These are phyloP conservation scores for Chlorops oryzae DNA, from an alignment of 1,140 invertebrate species.

Conservation along the genomic window DNA sequence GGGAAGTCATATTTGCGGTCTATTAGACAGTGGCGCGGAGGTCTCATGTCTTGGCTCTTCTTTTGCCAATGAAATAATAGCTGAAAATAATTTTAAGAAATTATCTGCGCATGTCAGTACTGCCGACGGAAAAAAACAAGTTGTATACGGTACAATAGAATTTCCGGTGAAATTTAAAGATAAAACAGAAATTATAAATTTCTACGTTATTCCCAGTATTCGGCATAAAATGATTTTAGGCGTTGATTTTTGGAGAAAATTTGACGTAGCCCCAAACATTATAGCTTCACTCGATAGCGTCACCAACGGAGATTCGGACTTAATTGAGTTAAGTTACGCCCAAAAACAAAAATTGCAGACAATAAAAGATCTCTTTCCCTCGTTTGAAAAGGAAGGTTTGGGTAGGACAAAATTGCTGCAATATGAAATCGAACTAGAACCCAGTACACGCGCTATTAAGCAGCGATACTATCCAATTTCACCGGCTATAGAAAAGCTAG, in stretches of 20 bases:
- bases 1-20: no score
- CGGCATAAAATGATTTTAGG: slow-evolving; percentile 11
- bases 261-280: slow-evolving; percentile 1
- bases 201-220: slow-evolving; percentile 9
- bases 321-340: not conserved
- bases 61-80: not conserved
- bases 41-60: slow-evolving; percentile 7
- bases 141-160: not conserved
- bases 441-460: not conserved
- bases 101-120: slow-evolving; percentile 1
- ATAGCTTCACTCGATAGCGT: not conserved
- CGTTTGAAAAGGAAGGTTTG: not conserved
- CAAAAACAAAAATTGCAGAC: not conserved
- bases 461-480: slow-evolving; percentile 16
- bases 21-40: no score
- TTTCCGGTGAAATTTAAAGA: slow-evolving; percentile 9
- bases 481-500: slow-evolving; percentile 16
- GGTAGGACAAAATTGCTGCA: not conserved
- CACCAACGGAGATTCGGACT: not conserved
- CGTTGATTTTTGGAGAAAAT: slow-evolving; percentile 14
- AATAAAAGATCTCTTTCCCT: not conserved
- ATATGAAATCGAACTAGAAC: slow-evolving; percentile 3
- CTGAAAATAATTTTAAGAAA: not conserved
- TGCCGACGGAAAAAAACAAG: slow-evolving; percentile 8
- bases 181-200: slow-evolving; percentile 2